Conservation (phyloP, 2,888 invertebrate genomes). For the Xanthorhoe designata region DNA sequence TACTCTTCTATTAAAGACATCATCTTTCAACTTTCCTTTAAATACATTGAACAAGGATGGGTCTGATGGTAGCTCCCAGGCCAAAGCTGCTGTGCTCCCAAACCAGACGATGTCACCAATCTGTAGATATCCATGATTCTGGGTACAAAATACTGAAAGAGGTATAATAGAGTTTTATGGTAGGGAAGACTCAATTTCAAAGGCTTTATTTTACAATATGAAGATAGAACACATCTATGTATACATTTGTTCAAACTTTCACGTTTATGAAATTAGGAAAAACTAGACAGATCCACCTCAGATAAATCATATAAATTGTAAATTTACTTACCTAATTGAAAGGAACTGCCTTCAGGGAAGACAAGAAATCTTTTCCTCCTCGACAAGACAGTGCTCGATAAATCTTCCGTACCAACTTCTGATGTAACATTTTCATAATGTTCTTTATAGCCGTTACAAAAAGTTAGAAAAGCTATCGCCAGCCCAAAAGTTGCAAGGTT, state of each 20-base stretch:
- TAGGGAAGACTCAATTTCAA: no score
- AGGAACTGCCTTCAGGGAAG: constrained; percentile 86
- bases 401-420: constrained; percentile 20
- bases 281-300: neutral
- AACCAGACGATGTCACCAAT: constrained; percentile 87
- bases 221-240: no score
- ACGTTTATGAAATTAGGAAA: no score
- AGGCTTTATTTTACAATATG: no score
- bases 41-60: constrained; percentile 64
- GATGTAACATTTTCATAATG: constrained; percentile 33
- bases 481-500: constrained; percentile 29
- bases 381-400: constrained; percentile 62
- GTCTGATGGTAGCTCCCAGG: constrained; percentile 90
- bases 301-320: neutral
- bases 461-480: constrained; percentile 30
- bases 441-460: constrained; percentile 29
- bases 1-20: constrained; percentile 54
- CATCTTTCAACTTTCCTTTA: constrained; percentile 55
- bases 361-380: constrained; percentile 83
- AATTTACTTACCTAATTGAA: constrained; percentile 81
- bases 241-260: no score
- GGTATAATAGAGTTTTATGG: neutral
- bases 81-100: constrained; percentile 90
- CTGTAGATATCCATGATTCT: constrained; percentile 85
- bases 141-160: constrained; percentile 86